Evolutionary conservation across 2,797 vertebrate genomes (phyloP).

Genomic region (Gymnocypris eckloni): DNA sequence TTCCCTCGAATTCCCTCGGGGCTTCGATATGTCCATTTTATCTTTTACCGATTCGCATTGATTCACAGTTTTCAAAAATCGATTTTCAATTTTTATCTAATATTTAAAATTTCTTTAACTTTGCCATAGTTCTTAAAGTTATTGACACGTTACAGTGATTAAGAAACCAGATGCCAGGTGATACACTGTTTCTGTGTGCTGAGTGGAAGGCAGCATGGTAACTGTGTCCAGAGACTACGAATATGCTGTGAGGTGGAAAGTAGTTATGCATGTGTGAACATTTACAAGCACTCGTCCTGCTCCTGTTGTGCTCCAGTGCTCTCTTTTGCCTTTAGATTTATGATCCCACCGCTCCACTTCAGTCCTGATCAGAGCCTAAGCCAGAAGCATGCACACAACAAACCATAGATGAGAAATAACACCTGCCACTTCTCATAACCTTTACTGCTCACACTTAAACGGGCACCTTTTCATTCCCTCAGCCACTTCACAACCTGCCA

Average conservation of each 20-base stretch:
- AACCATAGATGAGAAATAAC: constrained; percentile 17
- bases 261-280: constrained; percentile 39
- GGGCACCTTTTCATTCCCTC: background rate
- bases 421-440: constrained; percentile 45
- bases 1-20: too few relatives aligned
- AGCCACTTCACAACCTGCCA: constrained; percentile 16
- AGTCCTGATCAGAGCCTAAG: constrained; percentile 10
- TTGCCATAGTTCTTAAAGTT: background rate
- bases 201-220: constrained; percentile 30
- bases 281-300: constrained; percentile 35
- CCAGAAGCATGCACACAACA: constrained; percentile 24
- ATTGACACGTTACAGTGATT: background rate
- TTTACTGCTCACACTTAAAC: constrained; percentile 26
- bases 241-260: background rate
- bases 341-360: constrained; percentile 17
- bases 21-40: too few relatives aligned
- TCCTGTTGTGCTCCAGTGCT: constrained; percentile 27
- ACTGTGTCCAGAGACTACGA: constrained; percentile 30
- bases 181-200: constrained; percentile 27
- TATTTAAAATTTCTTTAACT: too few relatives aligned
- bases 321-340: constrained; percentile 41
- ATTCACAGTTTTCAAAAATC: too few relatives aligned
- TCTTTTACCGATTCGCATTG: too few relatives aligned
- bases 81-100: too few relatives aligned
- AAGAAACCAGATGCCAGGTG: constrained; percentile 2